Evolutionary conservation across 2,888 invertebrate species (phyloP).

Genomic region (Oligia strigilis): DNA sequence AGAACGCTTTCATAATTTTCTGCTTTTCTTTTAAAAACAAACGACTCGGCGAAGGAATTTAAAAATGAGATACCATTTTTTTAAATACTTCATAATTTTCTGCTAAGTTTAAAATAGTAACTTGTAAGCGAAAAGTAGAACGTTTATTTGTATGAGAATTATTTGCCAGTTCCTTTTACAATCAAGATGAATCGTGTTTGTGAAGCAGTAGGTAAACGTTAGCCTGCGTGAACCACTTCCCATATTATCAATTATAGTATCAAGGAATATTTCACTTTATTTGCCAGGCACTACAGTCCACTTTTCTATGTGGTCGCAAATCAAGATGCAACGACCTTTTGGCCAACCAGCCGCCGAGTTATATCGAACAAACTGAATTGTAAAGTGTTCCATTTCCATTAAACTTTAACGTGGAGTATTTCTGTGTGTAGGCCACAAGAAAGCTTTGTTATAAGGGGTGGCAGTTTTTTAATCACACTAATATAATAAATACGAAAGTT

Average conservation of each 20-base stretch:
- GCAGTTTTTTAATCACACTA: neutral
- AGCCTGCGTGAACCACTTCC: neutral
- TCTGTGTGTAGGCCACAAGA: neutral
- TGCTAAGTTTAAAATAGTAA: neutral
- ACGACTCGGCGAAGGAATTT: neutral
- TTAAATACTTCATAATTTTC: neutral
- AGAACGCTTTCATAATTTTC: slow-evolving; percentile 3
- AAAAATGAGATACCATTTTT: slow-evolving; percentile 15
- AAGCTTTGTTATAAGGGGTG: neutral
- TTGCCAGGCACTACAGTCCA: neutral
- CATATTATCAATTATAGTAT: neutral
- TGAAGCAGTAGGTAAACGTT: neutral
- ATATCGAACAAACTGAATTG: slow-evolving; percentile 24
- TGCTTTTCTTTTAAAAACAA: slow-evolving; percentile 12
- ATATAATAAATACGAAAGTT: too few species aligned
- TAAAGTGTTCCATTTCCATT: slow-evolving; percentile 24
- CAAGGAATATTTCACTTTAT: slow-evolving; percentile 16
- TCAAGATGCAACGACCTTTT: neutral
- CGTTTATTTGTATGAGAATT: neutral
- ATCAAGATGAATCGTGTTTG: neutral
- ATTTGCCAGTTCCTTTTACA: neutral
- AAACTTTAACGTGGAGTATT: neutral
- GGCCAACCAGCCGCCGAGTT: neutral
- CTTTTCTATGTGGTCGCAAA: neutral
- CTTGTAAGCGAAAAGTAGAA: slow-evolving; percentile 7